Conservation (phyloP, 2,113 vertebrate species). For the Apteryx owenii region DNA sequence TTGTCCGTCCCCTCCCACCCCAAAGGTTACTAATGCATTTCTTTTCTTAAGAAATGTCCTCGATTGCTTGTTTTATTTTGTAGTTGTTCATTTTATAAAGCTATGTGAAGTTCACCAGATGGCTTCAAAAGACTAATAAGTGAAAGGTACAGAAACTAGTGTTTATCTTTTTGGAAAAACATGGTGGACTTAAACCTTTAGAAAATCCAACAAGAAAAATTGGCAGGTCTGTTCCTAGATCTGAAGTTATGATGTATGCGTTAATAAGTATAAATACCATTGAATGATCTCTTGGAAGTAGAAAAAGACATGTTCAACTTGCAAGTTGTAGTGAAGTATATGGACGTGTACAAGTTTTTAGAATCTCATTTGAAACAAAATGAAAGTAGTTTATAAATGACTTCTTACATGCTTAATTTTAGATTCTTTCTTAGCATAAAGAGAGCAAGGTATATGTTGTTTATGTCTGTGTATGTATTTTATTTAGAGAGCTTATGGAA, state of each 20-base stretch:
- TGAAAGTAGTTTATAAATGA: not conserved
- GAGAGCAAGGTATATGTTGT: not conserved
- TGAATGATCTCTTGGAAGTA: not conserved
- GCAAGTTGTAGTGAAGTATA: not conserved
- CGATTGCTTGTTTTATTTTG: accelerated
- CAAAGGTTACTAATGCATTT: not conserved
- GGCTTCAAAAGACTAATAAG: not conserved
- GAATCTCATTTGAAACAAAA: not conserved
- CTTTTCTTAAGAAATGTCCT: not conserved
- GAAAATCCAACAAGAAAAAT: not conserved
- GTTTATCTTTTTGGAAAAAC: not conserved
- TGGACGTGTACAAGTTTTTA: not conserved
- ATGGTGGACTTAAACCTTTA: not conserved
- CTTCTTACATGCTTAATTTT: not conserved
- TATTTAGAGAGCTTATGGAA: too few relatives aligned
- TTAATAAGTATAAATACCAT: not conserved
- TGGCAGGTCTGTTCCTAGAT: not conserved
- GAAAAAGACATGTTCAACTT: not conserved
- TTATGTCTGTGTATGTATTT: too few relatives aligned
- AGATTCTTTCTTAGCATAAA: not conserved
- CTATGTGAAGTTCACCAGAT: not conserved
- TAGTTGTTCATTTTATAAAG: not conserved
- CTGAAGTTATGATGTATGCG: not conserved
- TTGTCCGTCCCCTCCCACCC: not conserved
- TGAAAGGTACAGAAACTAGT: not conserved